Evolutionary conservation across 2,888 invertebrate genomes (phyloP), one percentile per base, ranked within the genome.

Genomic region (Tortricodes alternella): DNA sequence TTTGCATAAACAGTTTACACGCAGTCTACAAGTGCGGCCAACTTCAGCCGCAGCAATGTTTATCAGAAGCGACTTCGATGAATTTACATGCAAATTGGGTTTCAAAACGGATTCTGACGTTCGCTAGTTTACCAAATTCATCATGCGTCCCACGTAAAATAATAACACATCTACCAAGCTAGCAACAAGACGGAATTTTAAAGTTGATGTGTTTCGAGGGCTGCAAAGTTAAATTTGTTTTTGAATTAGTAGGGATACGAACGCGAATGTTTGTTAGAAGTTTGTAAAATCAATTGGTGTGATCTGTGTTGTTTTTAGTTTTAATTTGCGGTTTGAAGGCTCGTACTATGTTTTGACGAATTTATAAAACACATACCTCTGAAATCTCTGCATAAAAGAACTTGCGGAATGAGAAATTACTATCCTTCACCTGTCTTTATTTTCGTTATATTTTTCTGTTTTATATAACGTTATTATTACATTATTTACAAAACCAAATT

Each of bases 71-170:
- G 83, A 84, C 82, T 85, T 84, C 78, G 76, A 74, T 74, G 78
- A 82, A 87, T 87, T 87, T 85, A 82, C 86, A 87, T 87, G 83
- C 80, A 87, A 83, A 87, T 87, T 86, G 87, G 83, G 80, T 84
- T 81, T 80, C 74, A 70, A 73, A 84, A 80, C 79, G 78, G 83
- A 85, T 82, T 76, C 73, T 72, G 72, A 73, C 79, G 75, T 81
- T 79, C 83, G 75, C 73, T 82, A 81, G 82, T 82, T 78, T 84
- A 79, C 76, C 75, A 64, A 73, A 67, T 38, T 67, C 63, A 61
- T 19, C 11, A 2, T 23, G 32, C 15, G 2, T 34, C 7, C 2
- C 15, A 18, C 6, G 58, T 44, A 43, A 11, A 27, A 13, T 11
- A 46, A 21, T 24, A 2, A 29, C 29, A 37, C 21, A 46, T 53